phyloP scores from a whole-genome alignment of 2,113 vertebrate species.

The Ochotona curzoniae region DNA sequence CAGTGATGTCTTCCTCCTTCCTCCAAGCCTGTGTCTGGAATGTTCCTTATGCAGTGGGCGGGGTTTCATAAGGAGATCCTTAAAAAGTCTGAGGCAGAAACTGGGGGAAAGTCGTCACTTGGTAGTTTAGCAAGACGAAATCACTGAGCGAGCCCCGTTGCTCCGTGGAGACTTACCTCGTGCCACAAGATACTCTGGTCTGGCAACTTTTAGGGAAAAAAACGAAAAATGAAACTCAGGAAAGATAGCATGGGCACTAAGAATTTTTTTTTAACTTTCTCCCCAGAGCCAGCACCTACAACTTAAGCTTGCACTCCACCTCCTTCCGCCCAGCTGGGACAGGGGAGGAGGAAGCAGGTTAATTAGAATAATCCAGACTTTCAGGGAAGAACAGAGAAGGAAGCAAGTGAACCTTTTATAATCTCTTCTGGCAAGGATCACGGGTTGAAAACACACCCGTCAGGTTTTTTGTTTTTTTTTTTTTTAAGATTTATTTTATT shows the following conservation, averaged over 20 bases:
- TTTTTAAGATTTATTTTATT: too few relatives aligned
- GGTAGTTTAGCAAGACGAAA: background rate
- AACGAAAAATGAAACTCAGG: background rate
- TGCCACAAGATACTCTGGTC: background rate
- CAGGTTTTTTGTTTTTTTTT: too few relatives aligned
- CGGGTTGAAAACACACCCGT: background rate
- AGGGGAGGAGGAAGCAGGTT: background rate
- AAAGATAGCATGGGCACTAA: background rate
- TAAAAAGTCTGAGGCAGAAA: background rate
- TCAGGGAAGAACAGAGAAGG: conserved; percentile 34
- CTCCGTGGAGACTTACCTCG: background rate
- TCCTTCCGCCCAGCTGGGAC: background rate
- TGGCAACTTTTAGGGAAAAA: background rate
- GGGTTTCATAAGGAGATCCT: background rate
- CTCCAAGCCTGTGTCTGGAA: background rate
- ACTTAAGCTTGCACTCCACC: background rate
- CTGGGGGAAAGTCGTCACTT: background rate
- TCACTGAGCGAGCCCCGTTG: background rate
- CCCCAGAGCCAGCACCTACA: background rate
- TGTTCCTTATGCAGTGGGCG: background rate
- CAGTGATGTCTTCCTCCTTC: background rate
- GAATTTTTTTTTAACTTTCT: background rate
- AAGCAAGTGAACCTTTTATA: background rate
- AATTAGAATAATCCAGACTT: background rate
- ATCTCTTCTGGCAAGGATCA: background rate